Base-by-base conservation (phyloP, 1,140 invertebrate species). In the Acromyrmex echinatior region DNA sequence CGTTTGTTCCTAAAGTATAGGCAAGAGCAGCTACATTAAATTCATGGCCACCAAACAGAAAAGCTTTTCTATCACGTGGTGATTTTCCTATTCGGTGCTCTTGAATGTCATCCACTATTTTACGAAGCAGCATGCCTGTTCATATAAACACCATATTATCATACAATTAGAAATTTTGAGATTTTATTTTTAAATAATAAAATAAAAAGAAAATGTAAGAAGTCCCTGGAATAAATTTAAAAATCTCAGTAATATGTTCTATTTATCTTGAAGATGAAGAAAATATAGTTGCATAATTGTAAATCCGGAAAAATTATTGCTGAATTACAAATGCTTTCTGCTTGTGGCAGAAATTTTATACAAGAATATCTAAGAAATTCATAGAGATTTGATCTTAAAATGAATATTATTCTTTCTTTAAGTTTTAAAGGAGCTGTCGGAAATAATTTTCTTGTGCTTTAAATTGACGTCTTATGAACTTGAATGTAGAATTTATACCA, bases 1-100 rank as follows among this genome's bases (percentile, higher is more conserved):
- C 92, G 31, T 94, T 90, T 12, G 92, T 92, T 6, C 92, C 94
- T 6, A 95, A 87, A 1, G 91, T 87, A 45, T 80, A 89, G 0
- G 92, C 91, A 10, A 95, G 45, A 10, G 93, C 90, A 9, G 90
- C 94, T 0, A 95, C 85, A 63, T 95, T 94, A n/a, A 93, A 65
- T 68, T 95, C 94, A 80, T 95, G 94, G 7, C 87, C 93, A 1
- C 90, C 84, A 88, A 93, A 95, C 7, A 95, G 39, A 28, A 93
- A 95, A 14, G 94, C 94, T 89, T 94, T 95, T 31, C 92, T 92
- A 7, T 91, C 92, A 18, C 77, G 76, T 9, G 92, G 91, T 31
- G 93, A 73, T 76, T 86, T 92, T 18, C 88, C 91, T 1, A 81
- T 70, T 77, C 86, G 79, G 16, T 93, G 73, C 7, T 91, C 77